These are phyloP conservation scores for Anguilla japonica DNA, from an alignment of 2,113 vertebrate species.

Conservation along the genomic window DNA sequence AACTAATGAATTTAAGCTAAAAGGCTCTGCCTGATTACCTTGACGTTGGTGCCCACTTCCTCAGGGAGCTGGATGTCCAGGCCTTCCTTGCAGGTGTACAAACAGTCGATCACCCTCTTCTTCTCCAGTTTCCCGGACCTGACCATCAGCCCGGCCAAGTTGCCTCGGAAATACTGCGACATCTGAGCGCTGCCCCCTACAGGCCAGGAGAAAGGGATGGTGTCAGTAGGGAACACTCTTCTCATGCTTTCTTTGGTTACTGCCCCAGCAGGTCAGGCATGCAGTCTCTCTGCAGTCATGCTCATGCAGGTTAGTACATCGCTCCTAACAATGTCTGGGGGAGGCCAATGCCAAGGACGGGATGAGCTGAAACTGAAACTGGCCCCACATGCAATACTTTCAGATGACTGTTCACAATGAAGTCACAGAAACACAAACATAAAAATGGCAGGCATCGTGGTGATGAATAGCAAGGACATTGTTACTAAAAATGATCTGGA, in stretches of 20 bases:
- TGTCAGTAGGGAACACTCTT: neutral
- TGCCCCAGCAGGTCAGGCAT: constrained; percentile 51
- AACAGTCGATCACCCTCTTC: constrained; percentile 95
- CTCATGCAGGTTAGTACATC: constrained; percentile 86
- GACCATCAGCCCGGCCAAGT: constrained; percentile 87
- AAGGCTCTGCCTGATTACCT: constrained; percentile 68
- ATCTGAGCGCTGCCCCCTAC: constrained; percentile 82
- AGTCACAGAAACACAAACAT: constrained; percentile 2
- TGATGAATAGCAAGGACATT: neutral
- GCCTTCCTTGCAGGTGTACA: constrained; percentile 96
- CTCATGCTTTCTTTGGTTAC: neutral
- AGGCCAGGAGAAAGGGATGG: constrained; percentile 14
- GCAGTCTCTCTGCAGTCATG: constrained; percentile 47
- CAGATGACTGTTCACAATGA: constrained; percentile 1
- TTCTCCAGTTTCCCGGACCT: constrained; percentile 89
- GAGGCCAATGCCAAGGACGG: constrained; percentile 34
- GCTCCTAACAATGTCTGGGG: constrained; percentile 45
- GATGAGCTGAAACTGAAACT: constrained; percentile 49
- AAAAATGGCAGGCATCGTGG: neutral
- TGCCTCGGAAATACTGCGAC: constrained; percentile 92
- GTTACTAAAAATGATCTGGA: neutral
- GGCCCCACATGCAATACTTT: constrained; percentile 73
- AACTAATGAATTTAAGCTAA: too few relatives aligned
- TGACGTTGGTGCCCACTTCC: constrained; percentile 75
- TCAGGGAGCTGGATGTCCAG: constrained; percentile 83